Evolutionary conservation across 2,888 invertebrate genomes (phyloP).

Genomic region (Empis livida): DNA sequence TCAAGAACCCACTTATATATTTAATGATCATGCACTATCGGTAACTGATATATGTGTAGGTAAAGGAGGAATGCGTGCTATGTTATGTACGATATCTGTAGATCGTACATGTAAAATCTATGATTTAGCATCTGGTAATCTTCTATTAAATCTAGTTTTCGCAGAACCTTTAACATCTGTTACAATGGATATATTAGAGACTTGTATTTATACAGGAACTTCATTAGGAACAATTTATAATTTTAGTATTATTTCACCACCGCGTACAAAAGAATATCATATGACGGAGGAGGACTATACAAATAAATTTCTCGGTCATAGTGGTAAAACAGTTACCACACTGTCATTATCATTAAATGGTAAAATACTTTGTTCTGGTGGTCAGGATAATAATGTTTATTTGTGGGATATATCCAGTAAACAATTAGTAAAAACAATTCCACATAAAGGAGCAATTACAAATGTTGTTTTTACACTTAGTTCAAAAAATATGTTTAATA

Average conservation of each 20-base stretch:
- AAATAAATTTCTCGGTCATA: conserved; percentile 52
- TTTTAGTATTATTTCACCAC: conserved; percentile 52
- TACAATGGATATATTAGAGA: conserved; percentile 54
- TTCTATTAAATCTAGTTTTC: conserved; percentile 62
- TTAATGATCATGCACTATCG: conserved; percentile 67
- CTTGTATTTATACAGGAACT: conserved; percentile 61
- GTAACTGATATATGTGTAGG: conserved; percentile 69
- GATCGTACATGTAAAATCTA: conserved; percentile 78
- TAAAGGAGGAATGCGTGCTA: conserved; percentile 51
- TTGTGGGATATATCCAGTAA: conserved; percentile 71
- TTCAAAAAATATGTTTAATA: conserved; percentile 44
- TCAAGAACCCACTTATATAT: conserved; percentile 47
- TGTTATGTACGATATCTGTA: conserved; percentile 62
- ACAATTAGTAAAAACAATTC: conserved; percentile 55
- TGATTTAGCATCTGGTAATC: conserved; percentile 52
- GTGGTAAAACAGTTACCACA: conserved; percentile 48
- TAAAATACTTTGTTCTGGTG: conserved; percentile 59
- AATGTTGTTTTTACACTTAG: conserved; percentile 54
- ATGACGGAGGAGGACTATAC: conserved; percentile 41
- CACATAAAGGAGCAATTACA: conserved; percentile 61
- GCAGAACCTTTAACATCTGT: conserved; percentile 55
- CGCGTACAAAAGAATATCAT: conserved; percentile 52
- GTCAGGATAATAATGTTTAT: conserved; percentile 57
- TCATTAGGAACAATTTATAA: conserved; percentile 55
- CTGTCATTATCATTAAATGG: conserved; percentile 62